phyloP scores from a whole-genome alignment of 2,888 invertebrate genomes.

The Scaptomyza tumidula region DNA sequence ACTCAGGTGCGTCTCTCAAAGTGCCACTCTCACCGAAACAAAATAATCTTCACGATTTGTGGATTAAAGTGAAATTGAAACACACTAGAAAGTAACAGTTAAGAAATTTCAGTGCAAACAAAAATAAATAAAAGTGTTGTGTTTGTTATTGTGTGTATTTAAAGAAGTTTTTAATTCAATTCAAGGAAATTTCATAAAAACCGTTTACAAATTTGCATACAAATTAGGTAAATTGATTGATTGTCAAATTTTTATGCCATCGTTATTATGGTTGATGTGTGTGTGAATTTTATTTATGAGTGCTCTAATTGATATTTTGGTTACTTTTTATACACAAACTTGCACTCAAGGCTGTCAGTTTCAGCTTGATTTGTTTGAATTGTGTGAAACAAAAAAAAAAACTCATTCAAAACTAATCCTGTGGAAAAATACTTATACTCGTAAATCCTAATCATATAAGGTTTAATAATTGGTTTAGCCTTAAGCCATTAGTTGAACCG shows the following conservation, averaged over 20 bases:
- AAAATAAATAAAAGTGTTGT: constrained; percentile 4
- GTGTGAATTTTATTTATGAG: constrained; percentile 20
- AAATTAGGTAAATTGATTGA: constrained; percentile 25
- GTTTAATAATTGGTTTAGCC: constrained; percentile 4
- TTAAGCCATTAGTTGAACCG: background rate
- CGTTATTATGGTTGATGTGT: background rate
- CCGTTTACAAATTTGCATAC: background rate
- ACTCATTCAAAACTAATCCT: background rate
- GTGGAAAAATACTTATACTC: background rate
- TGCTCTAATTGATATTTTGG: constrained; percentile 25
- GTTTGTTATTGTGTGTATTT: too few relatives aligned
- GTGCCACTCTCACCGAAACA: constrained; percentile 8
- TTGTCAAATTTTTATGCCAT: background rate
- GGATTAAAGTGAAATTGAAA: constrained; percentile 47
- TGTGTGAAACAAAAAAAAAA: background rate
- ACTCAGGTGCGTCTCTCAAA: constrained; percentile 8
- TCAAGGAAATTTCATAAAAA: background rate
- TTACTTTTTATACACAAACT: background rate
- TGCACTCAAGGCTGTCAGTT: constrained; percentile 7
- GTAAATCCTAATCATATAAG: background rate
- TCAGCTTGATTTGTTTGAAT: background rate
- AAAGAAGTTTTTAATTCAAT: background rate
- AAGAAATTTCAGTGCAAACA: background rate
- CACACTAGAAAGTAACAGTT: constrained; percentile 6
- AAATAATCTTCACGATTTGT: constrained; percentile 22